Evolutionary conservation across 2,113 vertebrate species (phyloP), one percentile per base, ranked within the genome.

Genomic region (Corythornis vintsioides): DNA sequence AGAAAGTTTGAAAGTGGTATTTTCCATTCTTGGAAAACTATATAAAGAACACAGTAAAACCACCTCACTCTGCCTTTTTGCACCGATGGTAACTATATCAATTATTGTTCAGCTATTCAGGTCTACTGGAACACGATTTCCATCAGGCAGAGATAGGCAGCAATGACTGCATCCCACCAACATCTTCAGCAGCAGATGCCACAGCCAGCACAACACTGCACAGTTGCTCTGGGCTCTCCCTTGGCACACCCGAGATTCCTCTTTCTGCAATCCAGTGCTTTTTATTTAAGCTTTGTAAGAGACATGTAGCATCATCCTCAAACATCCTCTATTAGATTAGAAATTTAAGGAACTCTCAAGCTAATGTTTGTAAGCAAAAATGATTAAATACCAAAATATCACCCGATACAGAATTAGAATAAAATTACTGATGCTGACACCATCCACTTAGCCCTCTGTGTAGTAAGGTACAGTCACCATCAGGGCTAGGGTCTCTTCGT

Each of bases 211-310:
- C 1, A 24, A 90, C 1, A 1, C 75, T 71, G 74, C 5, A 3
- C 90, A 94, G 92, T 47, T 92, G 90, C 82, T 83, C 45, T 12
- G 25, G 52, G 60, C 33, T 86, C 88, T 86, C 21, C 60, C 38
- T 65, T 31, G 4, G 7, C 20, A 0, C 81, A 65, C 47, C 76
- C 80, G 66, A 61, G 83, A 95, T 80, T 96, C 69, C 31, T 93
- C 50, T 45, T 86, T 15, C 67, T 66, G 31, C 31, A 83, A 40
- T 6, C 38, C 72, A 83, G 13, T 0, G 3, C 25, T 31, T 83
- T 65, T 63, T 26, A 48, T 28, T 60, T 50, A 89, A 65, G 21
- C 40, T 65, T 57, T 40, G 3, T 33, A 86, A 55, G 35, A 19
- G 22, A 89, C 74, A 59, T 3, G 4, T 25, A 52, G 38, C 28